A percentile compares a stretch with the other conserved stretches of the same genome.
phyloP scores from a whole-genome alignment of 2,113 vertebrate species.

The Rhinolophus sinicus region DNA sequence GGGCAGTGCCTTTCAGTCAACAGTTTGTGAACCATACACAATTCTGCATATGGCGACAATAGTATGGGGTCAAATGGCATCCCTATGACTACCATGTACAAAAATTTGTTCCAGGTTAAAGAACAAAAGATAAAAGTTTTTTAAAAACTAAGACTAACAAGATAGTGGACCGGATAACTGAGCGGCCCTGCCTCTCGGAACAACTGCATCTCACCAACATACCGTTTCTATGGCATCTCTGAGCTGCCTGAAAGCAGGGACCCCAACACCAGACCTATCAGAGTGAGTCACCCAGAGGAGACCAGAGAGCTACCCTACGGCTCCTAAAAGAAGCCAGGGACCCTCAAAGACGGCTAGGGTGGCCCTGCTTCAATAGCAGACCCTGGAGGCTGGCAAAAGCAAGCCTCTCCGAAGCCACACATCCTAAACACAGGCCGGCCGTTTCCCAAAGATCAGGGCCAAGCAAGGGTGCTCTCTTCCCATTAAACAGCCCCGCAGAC shows the following conservation, averaged over 20 bases:
- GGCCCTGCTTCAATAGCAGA: not conserved
- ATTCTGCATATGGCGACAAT: not conserved
- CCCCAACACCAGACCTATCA: not conserved
- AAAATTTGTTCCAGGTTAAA: not conserved
- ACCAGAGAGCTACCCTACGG: not conserved
- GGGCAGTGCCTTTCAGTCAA: not conserved
- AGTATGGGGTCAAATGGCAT: not conserved
- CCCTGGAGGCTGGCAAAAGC: not conserved
- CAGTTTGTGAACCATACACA: not conserved
- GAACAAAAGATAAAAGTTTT: not conserved
- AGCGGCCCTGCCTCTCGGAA: no score
- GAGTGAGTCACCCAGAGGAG: rapidly evolving
- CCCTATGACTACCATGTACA: not conserved
- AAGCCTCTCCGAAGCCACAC: not conserved
- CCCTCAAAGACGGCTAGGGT: not conserved
- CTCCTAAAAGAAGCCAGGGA: no score
- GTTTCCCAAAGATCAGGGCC: not conserved
- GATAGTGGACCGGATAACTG: no score
- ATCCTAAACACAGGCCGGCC: no score
- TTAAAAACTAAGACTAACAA: not conserved
- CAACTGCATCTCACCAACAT: not conserved
- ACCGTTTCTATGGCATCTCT: not conserved
- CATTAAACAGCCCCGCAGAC: not conserved
- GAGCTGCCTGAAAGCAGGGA: not conserved
- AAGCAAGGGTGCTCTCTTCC: not conserved